Base-by-base conservation (phyloP, 2,888 invertebrate genomes). In the Tanaodytes sp. region DNA sequence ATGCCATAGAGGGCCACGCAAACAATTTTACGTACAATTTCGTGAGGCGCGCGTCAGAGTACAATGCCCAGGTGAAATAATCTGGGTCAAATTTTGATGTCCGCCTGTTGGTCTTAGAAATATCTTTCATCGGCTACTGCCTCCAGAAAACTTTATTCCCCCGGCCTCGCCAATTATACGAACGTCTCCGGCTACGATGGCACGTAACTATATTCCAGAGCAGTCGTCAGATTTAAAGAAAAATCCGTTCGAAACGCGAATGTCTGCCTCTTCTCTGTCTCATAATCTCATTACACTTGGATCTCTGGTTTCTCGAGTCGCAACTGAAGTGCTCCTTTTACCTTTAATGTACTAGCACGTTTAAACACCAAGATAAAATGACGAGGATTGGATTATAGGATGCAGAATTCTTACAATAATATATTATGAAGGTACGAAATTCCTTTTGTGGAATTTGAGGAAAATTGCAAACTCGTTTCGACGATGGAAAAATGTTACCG, bases 231-330 rank as follows among this genome's bases (percentile, higher is more conserved):
- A 23, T 52, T 52, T 36, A 18, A 31, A 30, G 48, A 36, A 39
- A 48, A 46, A 40, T 48, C 31, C n/a, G 39, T 11, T 46, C 23
- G 30, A 57, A 46, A 23, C 58, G 40, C 58, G 20, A 48, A 48
- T 40, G 42, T 36, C 42, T 31, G 31, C n/a, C 42, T 52, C 20
- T 49, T 59, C 46, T 31, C 20, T 20, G 51, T 39, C 52, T 11
- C 49, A 36, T 42, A 49, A 59, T 59, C 59, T 48, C 48, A 49
- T 59, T 59, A 49, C 23, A 5, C 23, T 8, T 23, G 4, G 8
- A 23, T 23, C 23, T 23, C 23, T 23, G 23, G 23, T 23, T 23
- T 23, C 23, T 23, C 23, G 23, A 23, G 23, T 23, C 8, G 4
- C 23, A 23, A 23, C 8, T 4, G 8, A 23, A 23, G 23, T 5